Evolutionary conservation across 2,888 invertebrate species (phyloP).

Genomic region (Plemyria rubiginata): DNA sequence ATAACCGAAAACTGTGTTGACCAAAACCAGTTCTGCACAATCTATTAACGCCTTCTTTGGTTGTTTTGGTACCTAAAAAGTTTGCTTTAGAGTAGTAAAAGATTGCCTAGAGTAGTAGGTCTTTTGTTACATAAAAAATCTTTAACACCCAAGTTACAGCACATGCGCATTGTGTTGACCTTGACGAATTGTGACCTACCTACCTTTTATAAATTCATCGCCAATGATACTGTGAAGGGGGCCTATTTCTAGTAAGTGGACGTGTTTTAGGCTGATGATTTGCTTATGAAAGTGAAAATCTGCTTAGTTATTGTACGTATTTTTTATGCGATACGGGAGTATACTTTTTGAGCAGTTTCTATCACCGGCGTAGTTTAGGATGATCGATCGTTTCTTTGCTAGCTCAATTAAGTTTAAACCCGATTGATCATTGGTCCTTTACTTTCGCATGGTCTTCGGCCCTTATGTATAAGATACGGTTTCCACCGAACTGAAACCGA

Average conservation of each 20-base stretch:
- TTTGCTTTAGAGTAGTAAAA: too few relatives aligned
- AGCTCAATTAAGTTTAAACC: too few relatives aligned
- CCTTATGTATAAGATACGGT: too few relatives aligned
- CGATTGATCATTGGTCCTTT: too few relatives aligned
- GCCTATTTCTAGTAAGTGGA: too few relatives aligned
- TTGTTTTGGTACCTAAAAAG: too few relatives aligned
- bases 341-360: not conserved
- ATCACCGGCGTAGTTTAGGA: not conserved
- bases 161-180: conserved; percentile 75
- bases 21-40: conserved; percentile 15
- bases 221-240: conserved; percentile 25
- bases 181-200: conserved; percentile 66
- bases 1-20: conserved; percentile 10
- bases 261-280: too few relatives aligned
- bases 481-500: too few relatives aligned
- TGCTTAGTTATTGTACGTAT: conserved; percentile 2
- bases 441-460: too few relatives aligned
- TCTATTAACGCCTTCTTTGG: conserved; percentile 9
- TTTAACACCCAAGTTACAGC: conserved; percentile 67
- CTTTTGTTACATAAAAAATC: conserved; percentile 61
- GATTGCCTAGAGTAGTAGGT: conserved; percentile 48
- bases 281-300: conserved; percentile 19
- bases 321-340: not conserved
- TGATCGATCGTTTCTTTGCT: too few relatives aligned
- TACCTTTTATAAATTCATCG: conserved; percentile 37